Conservation (phyloP, 2,888 invertebrate species). For the Leptothorax acervorum region DNA sequence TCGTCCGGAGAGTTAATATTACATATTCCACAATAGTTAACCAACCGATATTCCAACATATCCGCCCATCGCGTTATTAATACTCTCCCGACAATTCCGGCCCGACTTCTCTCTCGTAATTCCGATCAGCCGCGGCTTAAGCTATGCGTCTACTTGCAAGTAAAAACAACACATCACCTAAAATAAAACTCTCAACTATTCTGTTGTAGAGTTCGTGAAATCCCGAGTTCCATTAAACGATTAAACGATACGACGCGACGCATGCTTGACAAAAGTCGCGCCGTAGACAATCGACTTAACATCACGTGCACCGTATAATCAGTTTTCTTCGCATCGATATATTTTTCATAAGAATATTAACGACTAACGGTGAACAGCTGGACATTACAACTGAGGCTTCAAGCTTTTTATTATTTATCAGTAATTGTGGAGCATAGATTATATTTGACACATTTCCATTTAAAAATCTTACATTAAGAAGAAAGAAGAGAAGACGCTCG, state of each 20-base stretch:
- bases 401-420: neutral
- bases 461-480: neutral
- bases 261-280: too few relatives aligned
- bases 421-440: neutral
- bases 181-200: slow-evolving; percentile 5
- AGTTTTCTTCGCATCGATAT: neutral
- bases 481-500: neutral
- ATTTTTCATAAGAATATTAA: neutral
- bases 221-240: too few relatives aligned
- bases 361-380: neutral
- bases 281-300: too few relatives aligned
- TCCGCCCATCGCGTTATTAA: slow-evolving; percentile 28
- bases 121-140: slow-evolving; percentile 25
- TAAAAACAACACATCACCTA: slow-evolving; percentile 27
- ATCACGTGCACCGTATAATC: neutral
- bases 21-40: slow-evolving; percentile 33
- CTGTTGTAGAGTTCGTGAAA: neutral
- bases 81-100: slow-evolving; percentile 26
- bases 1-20: slow-evolving; percentile 6
- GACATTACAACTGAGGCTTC: neutral
- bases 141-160: slow-evolving; percentile 8
- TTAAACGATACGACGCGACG: too few relatives aligned
- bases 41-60: slow-evolving; percentile 35
- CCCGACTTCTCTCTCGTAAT: slow-evolving; percentile 33
- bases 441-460: neutral